Percentiles rank a stretch among this genome's conserved stretches.
Conservation (phyloP, 2,113 vertebrate species). For the Istiophorus platypterus region DNA sequence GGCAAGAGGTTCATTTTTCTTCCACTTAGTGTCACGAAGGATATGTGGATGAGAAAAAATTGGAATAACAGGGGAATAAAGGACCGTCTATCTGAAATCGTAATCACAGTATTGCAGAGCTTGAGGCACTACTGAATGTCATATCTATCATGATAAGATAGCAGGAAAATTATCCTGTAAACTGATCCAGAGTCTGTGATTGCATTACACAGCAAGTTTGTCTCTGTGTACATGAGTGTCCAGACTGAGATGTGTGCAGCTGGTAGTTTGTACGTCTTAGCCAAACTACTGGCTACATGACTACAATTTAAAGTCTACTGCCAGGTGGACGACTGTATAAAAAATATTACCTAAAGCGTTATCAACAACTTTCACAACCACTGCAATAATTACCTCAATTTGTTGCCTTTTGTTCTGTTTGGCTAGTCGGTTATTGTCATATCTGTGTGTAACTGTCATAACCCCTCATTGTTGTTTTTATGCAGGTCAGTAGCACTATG, state of each 20-base stretch:
- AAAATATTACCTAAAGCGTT: constrained; percentile 27
- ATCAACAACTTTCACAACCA: constrained; percentile 26
- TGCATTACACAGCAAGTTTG: constrained; percentile 13
- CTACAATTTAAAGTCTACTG: constrained; percentile 23
- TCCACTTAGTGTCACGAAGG: constrained; percentile 62
- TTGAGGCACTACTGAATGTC: constrained; percentile 50
- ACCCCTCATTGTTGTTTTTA: constrained; percentile 24
- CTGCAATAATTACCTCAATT: constrained; percentile 24
- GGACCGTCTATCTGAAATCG: constrained; percentile 50
- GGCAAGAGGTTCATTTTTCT: constrained; percentile 68
- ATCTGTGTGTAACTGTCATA: constrained; percentile 13
- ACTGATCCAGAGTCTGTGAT: constrained; percentile 42
- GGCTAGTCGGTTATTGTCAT: neutral
- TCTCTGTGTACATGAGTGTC: neutral
- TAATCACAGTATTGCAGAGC: constrained; percentile 54
- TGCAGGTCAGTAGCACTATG: neutral
- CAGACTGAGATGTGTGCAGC: constrained; percentile 19
- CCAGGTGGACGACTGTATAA: constrained; percentile 16
- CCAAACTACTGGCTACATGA: constrained; percentile 14
- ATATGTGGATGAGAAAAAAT: too few species aligned
- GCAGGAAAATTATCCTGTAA: constrained; percentile 51
- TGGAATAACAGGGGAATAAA: constrained; percentile 51
- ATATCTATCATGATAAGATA: constrained; percentile 59
- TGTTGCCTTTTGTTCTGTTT: constrained; percentile 30
- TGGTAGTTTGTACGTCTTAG: constrained; percentile 10